Evolutionary conservation across 2,888 invertebrate species (phyloP), one percentile per base, ranked within the genome.

Genomic region (Nebria brevicollis): DNA sequence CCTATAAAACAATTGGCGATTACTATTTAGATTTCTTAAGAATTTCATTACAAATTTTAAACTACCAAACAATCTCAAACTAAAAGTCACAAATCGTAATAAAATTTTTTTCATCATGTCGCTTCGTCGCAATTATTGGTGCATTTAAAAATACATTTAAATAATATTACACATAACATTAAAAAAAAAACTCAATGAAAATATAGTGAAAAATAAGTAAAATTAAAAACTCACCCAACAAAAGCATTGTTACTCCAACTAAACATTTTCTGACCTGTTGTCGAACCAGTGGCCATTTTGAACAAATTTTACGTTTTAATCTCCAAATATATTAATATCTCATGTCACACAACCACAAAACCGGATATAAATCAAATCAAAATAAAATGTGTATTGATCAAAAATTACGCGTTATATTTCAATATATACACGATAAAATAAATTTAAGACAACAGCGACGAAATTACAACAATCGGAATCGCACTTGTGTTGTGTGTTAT

Each of bases 221-320:
- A 73, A 8, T 41, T 42, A 54, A 77, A 77, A 75, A 84, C 86
- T 85, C 77, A 86, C 86, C 85, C 84, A 65, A 85, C 83, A 80
- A 81, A 81, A 8, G 85, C 84, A 76, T 85, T 85, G 77, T 84
- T 86, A 82, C 85, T 87, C 87, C 87, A 87, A 77, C 86, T 86
- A 82, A 87, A 87, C 85, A 86, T 87, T 82, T 83, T 85, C 41
- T 65, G 81, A 41, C 77, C 26, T 42, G 70, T 81, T 68, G 68
- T 20, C 2, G 80, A 81, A 13, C 73, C 72, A 77, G 65, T 81
- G 11, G 81, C 81, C 81, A 81, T 81, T 81, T 77, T 75, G 25
- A 25, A 20, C 68, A 76, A 66, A 66, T 34, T 2, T 20, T 34
- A 76, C n/a, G 43, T 8, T 76, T 34, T 66, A 65, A 75, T 26